phyloP scores from a whole-genome alignment of 2,888 invertebrate species.

The Syrista parreyssii region DNA sequence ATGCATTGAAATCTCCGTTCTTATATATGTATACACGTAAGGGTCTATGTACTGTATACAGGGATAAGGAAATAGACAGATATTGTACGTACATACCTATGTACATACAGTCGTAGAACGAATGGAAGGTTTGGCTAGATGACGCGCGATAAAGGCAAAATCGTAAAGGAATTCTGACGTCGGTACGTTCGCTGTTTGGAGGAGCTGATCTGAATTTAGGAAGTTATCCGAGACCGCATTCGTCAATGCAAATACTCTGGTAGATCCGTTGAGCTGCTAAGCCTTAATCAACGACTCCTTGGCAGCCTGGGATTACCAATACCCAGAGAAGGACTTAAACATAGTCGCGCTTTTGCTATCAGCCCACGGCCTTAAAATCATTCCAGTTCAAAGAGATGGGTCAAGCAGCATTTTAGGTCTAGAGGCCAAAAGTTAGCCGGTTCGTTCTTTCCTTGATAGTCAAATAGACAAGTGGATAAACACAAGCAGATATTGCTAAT shows the following conservation, averaged over 20 bases:
- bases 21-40: neutral
- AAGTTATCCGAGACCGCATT: neutral
- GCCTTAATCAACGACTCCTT: constrained; percentile 33
- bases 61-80: neutral
- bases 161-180: neutral
- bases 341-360: neutral
- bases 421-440: too few relatives aligned
- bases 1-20: neutral
- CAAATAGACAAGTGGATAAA: too few relatives aligned
- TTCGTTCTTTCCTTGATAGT: too few relatives aligned
- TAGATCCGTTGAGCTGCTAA: constrained; percentile 24
- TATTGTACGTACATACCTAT: neutral
- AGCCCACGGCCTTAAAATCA: neutral
- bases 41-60: neutral
- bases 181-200: neutral
- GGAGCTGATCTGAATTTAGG: neutral
- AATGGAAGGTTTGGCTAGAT: neutral
- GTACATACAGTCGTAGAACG: neutral
- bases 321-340: neutral
- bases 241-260: neutral
- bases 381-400: neutral
- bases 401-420: neutral
- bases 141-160: neutral
- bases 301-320: constrained; percentile 31
- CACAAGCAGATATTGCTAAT: too few relatives aligned